Conservation (phyloP, 1,140 invertebrate species). For the Bombyx mandarina region DNA sequence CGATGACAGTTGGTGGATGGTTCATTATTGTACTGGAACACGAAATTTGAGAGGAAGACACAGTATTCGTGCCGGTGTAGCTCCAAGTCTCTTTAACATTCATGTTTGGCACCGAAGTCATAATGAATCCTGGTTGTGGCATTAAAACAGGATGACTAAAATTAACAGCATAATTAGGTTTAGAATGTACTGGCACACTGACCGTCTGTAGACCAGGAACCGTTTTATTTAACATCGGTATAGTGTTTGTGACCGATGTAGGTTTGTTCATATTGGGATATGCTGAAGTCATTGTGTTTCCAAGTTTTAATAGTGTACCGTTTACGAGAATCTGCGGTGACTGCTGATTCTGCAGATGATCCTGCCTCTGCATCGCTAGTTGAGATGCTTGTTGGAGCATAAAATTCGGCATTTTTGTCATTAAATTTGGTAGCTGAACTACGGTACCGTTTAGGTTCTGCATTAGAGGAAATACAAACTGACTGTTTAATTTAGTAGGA, state of each 20-base stretch:
- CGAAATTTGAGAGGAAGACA: slow-evolving; percentile 40
- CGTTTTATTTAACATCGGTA: slow-evolving; percentile 54
- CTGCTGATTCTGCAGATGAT: slow-evolving; percentile 57
- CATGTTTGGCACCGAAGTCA: slow-evolving; percentile 67
- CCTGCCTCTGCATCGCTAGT: slow-evolving; percentile 45
- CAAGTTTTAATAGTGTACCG: slow-evolving; percentile 64
- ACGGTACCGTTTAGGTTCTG: slow-evolving; percentile 68
- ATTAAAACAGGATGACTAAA: slow-evolving; percentile 61
- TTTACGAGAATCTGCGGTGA: slow-evolving; percentile 62
- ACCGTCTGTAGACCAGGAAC: slow-evolving; percentile 44
- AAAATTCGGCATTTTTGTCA: slow-evolving; percentile 65
- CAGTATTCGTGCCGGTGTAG: slow-evolving; percentile 43
- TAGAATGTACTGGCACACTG: slow-evolving; percentile 56
- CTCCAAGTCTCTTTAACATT: slow-evolving; percentile 69
- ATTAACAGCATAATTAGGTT: slow-evolving; percentile 62
- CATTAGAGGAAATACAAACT: slow-evolving; percentile 63
- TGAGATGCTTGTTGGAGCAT: slow-evolving; percentile 55
- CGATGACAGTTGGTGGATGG: slow-evolving; percentile 40
- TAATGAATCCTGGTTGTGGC: slow-evolving; percentile 64
- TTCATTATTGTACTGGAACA: slow-evolving; percentile 54
- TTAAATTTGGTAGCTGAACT: slow-evolving; percentile 66
- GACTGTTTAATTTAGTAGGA: slow-evolving; percentile 63
- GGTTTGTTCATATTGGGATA: slow-evolving; percentile 49
- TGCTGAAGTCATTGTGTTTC: slow-evolving; percentile 46
- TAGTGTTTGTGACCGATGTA: slow-evolving; percentile 39